phyloP scores from a whole-genome alignment of 1,140 invertebrate species.

The Ericerus pela region DNA sequence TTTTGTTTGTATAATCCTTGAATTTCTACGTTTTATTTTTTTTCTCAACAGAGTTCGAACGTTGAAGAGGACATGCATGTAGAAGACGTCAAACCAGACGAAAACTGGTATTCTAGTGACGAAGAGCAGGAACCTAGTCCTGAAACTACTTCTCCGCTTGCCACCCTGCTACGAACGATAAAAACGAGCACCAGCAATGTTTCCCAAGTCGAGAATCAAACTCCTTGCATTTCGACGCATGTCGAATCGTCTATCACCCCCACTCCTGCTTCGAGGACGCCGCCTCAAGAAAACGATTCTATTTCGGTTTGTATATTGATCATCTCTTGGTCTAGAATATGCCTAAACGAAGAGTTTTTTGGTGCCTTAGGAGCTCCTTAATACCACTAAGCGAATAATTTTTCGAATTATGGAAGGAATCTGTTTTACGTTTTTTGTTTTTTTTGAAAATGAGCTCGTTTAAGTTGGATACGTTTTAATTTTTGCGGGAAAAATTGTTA shows the following conservation, averaged over 20 bases:
- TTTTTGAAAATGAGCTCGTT: no score
- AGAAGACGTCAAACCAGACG: slow-evolving; percentile 35
- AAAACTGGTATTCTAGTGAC: slow-evolving; percentile 64
- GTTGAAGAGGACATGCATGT: slow-evolving; percentile 30
- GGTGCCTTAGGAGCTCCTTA: no score
- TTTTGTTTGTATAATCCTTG: no score
- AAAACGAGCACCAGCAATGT: background rate
- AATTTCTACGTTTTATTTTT: slow-evolving; percentile 9
- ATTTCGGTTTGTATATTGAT: no score
- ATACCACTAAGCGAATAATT: no score
- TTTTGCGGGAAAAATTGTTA: no score
- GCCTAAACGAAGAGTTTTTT: no score
- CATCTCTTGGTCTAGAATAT: no score
- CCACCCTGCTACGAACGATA: slow-evolving; percentile 8
- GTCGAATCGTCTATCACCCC: background rate
- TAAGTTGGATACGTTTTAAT: no score
- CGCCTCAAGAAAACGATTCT: background rate
- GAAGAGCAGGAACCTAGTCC: slow-evolving; percentile 35
- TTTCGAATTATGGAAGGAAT: no score
- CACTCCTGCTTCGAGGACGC: background rate
- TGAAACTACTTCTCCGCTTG: background rate
- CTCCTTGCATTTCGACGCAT: background rate
- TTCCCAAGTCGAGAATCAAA: background rate
- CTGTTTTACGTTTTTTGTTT: no score
- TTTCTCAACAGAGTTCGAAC: slow-evolving; percentile 37